Percentiles rank a stretch among this genome's conserved stretches.
Conservation (phyloP, 2,888 invertebrate species). For the Plagiodera versicolora region DNA sequence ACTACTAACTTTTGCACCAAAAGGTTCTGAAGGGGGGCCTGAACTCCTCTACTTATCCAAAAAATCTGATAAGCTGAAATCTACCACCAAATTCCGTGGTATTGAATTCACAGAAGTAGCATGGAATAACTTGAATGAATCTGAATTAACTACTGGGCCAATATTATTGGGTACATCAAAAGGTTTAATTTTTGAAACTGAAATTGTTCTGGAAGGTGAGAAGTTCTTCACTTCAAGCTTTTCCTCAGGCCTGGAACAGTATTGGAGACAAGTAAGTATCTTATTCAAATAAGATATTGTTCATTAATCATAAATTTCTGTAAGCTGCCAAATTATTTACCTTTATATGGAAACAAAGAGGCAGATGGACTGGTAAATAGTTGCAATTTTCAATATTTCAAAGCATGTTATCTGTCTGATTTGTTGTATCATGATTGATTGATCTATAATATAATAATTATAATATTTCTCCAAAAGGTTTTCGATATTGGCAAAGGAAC, state of each 20-base stretch:
- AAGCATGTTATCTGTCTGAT: background rate
- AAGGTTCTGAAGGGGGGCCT: slow-evolving; percentile 59
- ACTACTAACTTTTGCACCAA: slow-evolving; percentile 72
- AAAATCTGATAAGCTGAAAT: slow-evolving; percentile 74
- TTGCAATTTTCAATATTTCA: background rate
- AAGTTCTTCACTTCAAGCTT: slow-evolving; percentile 73
- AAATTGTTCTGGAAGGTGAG: slow-evolving; percentile 79
- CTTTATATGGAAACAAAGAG: slow-evolving; percentile 72
- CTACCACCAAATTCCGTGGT: slow-evolving; percentile 65
- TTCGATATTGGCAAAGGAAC: slow-evolving; percentile 84
- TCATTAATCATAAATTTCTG: slow-evolving; percentile 36
- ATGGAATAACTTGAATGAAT: slow-evolving; percentile 79
- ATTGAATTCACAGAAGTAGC: slow-evolving; percentile 90
- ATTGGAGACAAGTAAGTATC: slow-evolving; percentile 73
- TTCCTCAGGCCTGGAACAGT: slow-evolving; percentile 68
- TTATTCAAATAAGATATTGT: background rate
- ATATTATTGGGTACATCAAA: slow-evolving; percentile 89
- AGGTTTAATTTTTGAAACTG: slow-evolving; percentile 89
- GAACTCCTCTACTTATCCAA: slow-evolving; percentile 82
- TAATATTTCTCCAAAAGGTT: slow-evolving; percentile 61
- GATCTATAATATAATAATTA: background rate
- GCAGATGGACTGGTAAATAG: slow-evolving; percentile 71
- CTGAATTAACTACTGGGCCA: slow-evolving; percentile 73
- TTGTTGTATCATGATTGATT: background rate
- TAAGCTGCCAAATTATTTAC: slow-evolving; percentile 77